These are phyloP conservation scores for Hirtodrosophila duncani DNA, from an alignment of 2,888 invertebrate species.

Conservation along the genomic window DNA sequence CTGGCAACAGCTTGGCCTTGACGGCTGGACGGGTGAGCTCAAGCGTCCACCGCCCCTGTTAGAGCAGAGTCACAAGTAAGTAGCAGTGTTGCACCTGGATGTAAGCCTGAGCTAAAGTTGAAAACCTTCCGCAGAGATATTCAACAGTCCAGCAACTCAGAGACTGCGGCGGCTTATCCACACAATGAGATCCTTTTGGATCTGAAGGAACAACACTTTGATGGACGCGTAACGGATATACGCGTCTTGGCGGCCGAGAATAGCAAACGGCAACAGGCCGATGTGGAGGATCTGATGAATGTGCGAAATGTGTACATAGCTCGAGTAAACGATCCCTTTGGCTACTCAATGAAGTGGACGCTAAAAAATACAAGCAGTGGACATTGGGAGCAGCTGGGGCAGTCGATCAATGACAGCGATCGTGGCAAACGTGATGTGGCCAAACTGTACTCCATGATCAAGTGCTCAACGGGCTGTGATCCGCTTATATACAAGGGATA, in stretches of 20 bases:
- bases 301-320: conserved; percentile 72
- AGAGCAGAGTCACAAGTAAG: conserved; percentile 52
- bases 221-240: conserved; percentile 52
- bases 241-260: conserved; percentile 32
- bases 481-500: conserved; percentile 91
- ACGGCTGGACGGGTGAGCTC: conserved; percentile 75
- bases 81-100: conserved; percentile 1
- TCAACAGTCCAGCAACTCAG: neutral
- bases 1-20: conserved; percentile 73
- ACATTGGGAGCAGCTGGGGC: conserved; percentile 10
- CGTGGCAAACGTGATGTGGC: conserved; percentile 86
- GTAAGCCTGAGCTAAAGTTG: neutral
- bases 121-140: conserved; percentile 19
- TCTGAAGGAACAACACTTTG: conserved; percentile 36
- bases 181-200: conserved; percentile 39
- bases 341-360: conserved; percentile 77
- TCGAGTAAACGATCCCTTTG: conserved; percentile 77
- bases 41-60: conserved; percentile 23
- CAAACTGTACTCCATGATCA: conserved; percentile 91
- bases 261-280: conserved; percentile 13
- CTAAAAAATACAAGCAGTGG: conserved; percentile 39
- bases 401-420: conserved; percentile 58
- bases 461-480: conserved; percentile 90
- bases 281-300: conserved; percentile 42
- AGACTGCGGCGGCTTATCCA: conserved; percentile 32